Evolutionary conservation across 2,888 invertebrate genomes (phyloP).

Genomic region (Ellobium chinense): DNA sequence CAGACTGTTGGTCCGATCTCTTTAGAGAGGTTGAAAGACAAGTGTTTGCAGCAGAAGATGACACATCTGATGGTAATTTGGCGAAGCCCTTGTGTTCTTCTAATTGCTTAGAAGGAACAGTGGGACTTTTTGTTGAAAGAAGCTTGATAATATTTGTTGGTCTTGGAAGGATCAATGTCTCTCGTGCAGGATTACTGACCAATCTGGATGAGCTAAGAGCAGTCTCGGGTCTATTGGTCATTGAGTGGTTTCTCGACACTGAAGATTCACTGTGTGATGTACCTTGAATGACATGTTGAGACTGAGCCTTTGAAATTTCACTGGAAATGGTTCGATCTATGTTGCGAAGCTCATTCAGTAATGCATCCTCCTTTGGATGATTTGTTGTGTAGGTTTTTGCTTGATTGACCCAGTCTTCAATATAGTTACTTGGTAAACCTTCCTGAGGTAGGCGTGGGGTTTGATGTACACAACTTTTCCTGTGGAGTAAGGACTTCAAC

Average conservation of each 20-base stretch:
- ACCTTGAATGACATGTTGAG: too few relatives aligned
- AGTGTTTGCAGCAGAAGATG: too few relatives aligned
- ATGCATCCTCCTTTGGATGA: background rate
- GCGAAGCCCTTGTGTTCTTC: background rate
- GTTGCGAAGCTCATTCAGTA: background rate
- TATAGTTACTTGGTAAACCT: constrained; percentile 26
- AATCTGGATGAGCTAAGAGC: background rate
- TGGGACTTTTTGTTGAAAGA: background rate
- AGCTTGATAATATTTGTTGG: background rate
- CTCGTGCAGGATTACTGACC: background rate
- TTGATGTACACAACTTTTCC: background rate
- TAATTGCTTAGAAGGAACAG: background rate
- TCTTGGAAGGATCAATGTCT: background rate
- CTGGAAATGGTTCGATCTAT: background rate
- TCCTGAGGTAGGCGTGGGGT: constrained; percentile 18
- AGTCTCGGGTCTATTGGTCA: too few relatives aligned
- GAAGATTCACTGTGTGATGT: too few relatives aligned
- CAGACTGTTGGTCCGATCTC: too few relatives aligned
- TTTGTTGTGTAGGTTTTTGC: background rate
- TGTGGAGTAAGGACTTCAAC: background rate
- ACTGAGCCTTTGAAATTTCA: background rate
- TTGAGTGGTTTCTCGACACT: too few relatives aligned
- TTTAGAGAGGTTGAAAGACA: too few relatives aligned
- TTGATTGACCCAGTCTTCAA: constrained; percentile 36
- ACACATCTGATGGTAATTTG: background rate